Conservation (phyloP, 1,140 invertebrate genomes). For the Sminthurinus signatus region DNA sequence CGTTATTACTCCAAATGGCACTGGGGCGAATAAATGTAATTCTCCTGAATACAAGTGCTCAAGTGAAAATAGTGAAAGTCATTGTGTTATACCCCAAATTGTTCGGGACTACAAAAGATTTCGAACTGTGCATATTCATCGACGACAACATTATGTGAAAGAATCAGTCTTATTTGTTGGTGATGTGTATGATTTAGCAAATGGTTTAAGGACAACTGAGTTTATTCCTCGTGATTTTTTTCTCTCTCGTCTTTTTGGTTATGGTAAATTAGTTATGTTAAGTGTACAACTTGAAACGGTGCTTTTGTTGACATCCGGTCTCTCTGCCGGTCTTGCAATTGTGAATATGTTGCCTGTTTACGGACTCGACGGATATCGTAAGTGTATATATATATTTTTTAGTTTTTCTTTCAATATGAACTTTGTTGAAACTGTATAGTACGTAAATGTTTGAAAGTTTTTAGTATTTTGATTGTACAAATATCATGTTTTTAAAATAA, state of each 20-base stretch:
- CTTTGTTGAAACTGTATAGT: too few species aligned
- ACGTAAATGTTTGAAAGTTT: too few species aligned
- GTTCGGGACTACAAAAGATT: conserved; percentile 21
- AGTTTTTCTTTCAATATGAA: background rate
- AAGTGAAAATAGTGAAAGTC: conserved; percentile 2
- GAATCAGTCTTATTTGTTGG: conserved; percentile 40
- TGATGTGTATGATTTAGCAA: conserved; percentile 36
- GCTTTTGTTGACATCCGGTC: conserved; percentile 35
- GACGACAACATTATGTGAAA: conserved; percentile 25
- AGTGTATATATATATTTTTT: background rate
- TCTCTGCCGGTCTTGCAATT: conserved; percentile 39
- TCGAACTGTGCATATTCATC: conserved; percentile 37
- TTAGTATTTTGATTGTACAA: too few species aligned
- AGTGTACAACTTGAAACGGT: conserved; percentile 39
- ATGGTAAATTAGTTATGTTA: conserved; percentile 21
- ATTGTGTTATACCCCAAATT: conserved; percentile 23
- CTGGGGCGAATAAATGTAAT: background rate
- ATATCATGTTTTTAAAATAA: too few species aligned
- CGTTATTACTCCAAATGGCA: conserved; percentile 16
- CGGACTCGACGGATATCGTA: conserved; percentile 40
- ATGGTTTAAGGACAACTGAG: conserved; percentile 31
- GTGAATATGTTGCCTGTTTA: conserved; percentile 41
- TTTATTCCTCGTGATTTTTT: conserved; percentile 36
- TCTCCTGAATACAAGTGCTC: conserved; percentile 10
- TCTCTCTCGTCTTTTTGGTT: conserved; percentile 33